Evolutionary conservation across 2,113 vertebrate species (phyloP).

Genomic region (human): DNA sequence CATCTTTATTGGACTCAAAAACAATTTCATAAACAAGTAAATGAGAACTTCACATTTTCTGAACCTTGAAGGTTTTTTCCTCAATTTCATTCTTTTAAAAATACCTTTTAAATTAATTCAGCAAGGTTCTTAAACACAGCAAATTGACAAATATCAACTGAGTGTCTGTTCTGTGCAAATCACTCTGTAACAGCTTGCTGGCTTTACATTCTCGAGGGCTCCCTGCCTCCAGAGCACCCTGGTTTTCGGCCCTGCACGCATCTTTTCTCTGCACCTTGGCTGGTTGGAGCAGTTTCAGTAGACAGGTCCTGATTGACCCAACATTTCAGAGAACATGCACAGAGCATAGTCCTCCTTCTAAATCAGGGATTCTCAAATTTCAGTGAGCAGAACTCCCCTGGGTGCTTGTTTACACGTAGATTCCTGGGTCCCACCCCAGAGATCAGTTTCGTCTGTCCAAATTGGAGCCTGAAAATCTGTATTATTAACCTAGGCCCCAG

Average conservation of each 20-base stretch:
- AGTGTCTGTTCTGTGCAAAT: background rate
- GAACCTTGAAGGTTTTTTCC: background rate
- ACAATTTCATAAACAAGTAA: background rate
- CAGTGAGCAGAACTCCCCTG: background rate
- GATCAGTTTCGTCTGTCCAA: background rate
- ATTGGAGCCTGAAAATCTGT: background rate
- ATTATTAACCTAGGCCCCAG: background rate
- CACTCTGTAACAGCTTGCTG: background rate
- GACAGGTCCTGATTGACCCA: background rate
- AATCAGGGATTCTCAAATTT: background rate
- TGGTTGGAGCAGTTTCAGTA: background rate
- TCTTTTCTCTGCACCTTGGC: background rate
- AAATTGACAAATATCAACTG: background rate
- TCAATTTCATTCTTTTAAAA: background rate
- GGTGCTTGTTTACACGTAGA: background rate
- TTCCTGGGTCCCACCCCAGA: background rate
- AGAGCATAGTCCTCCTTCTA: background rate
- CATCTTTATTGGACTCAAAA: background rate
- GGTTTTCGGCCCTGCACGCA: no score
- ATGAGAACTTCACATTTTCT: constrained; percentile 11
- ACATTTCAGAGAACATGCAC: background rate
- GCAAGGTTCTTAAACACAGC: background rate
- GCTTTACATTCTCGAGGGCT: background rate
- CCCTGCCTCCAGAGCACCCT: background rate
- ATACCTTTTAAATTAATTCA: constrained; percentile 19